These are phyloP conservation scores for Prionailurus viverrinus DNA, from an alignment of 2,113 vertebrate genomes.

Conservation along the genomic window DNA sequence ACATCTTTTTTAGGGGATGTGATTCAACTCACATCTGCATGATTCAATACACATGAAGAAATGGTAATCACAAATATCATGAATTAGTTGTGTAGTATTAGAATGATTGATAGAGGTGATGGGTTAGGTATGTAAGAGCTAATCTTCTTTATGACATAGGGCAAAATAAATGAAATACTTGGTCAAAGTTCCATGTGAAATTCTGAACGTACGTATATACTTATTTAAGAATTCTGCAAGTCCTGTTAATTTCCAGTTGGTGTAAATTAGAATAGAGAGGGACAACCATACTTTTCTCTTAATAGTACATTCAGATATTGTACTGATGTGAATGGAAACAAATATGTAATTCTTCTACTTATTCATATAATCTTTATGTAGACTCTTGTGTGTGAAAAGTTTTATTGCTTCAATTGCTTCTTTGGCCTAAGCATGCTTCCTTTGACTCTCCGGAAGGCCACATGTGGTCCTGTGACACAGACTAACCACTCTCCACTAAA, in stretches of 20 bases:
- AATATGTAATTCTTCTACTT: background rate
- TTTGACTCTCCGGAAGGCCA: background rate
- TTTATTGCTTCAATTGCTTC: background rate
- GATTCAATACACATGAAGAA: background rate
- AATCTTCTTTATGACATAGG: background rate
- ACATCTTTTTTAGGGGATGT: background rate
- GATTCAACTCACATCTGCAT: background rate
- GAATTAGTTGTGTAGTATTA: background rate
- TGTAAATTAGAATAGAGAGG: slow-evolving; percentile 1
- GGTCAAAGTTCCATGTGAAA: background rate
- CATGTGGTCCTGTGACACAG: background rate
- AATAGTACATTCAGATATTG: background rate
- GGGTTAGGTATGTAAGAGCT: background rate
- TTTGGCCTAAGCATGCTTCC: background rate
- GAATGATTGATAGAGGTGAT: background rate
- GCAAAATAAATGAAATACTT: background rate
- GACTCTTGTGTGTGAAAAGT: background rate
- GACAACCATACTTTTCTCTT: background rate
- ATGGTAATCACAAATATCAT: background rate
- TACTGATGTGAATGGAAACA: background rate
- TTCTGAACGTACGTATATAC: background rate
- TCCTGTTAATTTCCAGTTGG: slow-evolving; percentile 1
- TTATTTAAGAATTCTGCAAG: slow-evolving; percentile 35
- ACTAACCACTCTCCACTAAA: background rate
- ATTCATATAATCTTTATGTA: background rate